Evolutionary conservation across 2,888 invertebrate species (phyloP).

Genomic region (Drosophila paracracens): DNA sequence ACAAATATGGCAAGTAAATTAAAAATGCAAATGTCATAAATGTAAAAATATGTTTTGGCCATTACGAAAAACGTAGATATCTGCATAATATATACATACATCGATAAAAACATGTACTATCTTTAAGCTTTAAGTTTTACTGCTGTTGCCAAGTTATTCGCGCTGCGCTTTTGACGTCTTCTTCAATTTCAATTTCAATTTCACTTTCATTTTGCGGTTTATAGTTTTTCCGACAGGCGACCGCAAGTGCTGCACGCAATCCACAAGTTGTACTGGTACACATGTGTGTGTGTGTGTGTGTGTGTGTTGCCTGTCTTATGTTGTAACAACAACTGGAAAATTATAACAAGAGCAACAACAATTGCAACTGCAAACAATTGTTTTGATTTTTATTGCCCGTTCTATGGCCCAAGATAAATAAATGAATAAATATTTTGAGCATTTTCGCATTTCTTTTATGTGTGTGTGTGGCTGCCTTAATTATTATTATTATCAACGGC

Average conservation of each 20-base stretch:
- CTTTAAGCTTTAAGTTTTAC: constrained; percentile 5
- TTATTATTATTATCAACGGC: constrained; percentile 1
- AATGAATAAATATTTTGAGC: constrained; percentile 32
- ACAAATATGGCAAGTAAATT: constrained; percentile 21
- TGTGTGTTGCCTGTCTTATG: constrained; percentile 53
- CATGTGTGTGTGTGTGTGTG: constrained; percentile 28
- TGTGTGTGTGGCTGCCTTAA: constrained; percentile 12
- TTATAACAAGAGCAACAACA: constrained; percentile 67
- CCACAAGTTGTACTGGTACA: constrained; percentile 36
- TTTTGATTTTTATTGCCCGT: constrained; percentile 30
- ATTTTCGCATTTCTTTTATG: constrained; percentile 24
- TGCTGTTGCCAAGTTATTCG: constrained; percentile 27
- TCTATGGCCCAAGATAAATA: constrained; percentile 44
- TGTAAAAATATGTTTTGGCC: constrained; percentile 37
- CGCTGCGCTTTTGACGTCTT: constrained; percentile 65
- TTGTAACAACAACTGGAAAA: constrained; percentile 73
- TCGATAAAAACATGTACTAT: neutral
- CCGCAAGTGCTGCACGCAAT: constrained; percentile 70
- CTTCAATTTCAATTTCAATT: constrained; percentile 78
- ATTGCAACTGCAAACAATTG: constrained; percentile 52
- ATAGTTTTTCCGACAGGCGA: constrained; percentile 71
- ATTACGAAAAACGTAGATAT: constrained; percentile 46
- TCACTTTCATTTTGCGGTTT: constrained; percentile 76
- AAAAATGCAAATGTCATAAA: constrained; percentile 58
- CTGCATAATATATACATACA: constrained; percentile 30